phyloP scores from a whole-genome alignment of 2,888 invertebrate genomes.

The Leptogaster cylindrica region DNA sequence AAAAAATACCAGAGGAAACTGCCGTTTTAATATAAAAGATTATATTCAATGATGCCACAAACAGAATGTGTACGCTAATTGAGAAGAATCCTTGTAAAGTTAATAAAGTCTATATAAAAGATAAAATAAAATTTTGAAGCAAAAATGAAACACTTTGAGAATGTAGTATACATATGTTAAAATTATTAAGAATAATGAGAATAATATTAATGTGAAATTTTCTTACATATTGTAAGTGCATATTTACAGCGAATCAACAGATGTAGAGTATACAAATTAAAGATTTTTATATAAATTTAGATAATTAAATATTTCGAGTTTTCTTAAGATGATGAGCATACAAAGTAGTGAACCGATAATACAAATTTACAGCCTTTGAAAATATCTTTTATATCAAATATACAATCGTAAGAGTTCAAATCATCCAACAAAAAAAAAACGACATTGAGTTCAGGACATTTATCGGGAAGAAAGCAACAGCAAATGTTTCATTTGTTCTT shows the following conservation, averaged over 20 bases:
- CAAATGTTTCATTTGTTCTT: too few species aligned
- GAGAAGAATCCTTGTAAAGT: not conserved
- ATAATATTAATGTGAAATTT: constrained; percentile 4
- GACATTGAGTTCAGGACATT: not conserved
- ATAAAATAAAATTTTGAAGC: too few species aligned
- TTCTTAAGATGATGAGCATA: constrained; percentile 11
- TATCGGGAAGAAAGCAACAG: too few species aligned
- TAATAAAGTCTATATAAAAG: constrained; percentile 11
- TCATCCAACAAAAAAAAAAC: constrained; percentile 7
- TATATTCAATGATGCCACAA: not conserved
- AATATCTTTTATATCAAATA: constrained; percentile 30
- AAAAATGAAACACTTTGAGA: too few species aligned
- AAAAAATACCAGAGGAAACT: constrained; percentile 40
- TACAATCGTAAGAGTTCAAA: constrained; percentile 34
- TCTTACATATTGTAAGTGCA: constrained; percentile 32
- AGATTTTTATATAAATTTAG: constrained; percentile 31
- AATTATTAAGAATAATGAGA: constrained; percentile 4
- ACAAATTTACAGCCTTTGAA: constrained; percentile 36
- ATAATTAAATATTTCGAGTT: constrained; percentile 27
- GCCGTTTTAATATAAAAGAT: constrained; percentile 31
- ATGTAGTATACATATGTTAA: not conserved
- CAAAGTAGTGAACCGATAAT: constrained; percentile 31
- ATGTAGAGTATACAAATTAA: constrained; percentile 11
- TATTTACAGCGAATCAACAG: constrained; percentile 19
- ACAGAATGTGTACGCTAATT: too few species aligned